Base-by-base conservation (phyloP, 2,113 vertebrate species). In the Oryzias curvinotus region DNA sequence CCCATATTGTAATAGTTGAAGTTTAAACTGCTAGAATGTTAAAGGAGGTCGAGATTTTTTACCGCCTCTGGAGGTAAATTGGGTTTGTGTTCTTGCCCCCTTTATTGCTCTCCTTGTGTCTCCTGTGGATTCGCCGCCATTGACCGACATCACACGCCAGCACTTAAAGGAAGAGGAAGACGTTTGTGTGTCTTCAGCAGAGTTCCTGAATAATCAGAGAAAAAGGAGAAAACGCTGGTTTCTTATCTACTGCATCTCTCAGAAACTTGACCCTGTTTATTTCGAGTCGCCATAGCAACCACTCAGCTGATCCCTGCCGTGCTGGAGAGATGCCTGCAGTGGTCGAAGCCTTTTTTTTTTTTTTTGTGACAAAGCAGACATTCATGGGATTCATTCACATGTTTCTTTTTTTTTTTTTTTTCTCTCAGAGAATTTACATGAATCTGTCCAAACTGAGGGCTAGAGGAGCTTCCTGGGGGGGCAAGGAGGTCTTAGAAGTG, bases 51-150 rank as follows among this genome's bases (percentile, higher is more conserved):
- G 62, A 50, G 42, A 30, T 25, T 23, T 23, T 23, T 23, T 23
- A 23, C 23, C 54, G 57, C 52, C 73, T 65, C 71, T 0, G 48
- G 66, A 80, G 68, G 62, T 71, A 68, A 71, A 68, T 68, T 5
- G 1, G 42, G 74, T 65, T 75, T 68, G 45, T 68, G 62, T 63
- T 80, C 26, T 68, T 62, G 61, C 66, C 68, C 65, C 71, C 66
- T 47, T 52, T 61, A 47, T 67, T 65, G 62, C 30, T 52, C 72
- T 71, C 68, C 68, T 57, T 68, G 17, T 2, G 8, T 62, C 62
- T 71, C 81, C 70, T 50, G 70, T 73, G 75, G 75, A 73, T 45
- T 15, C 23, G n/a, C 58, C 41, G 49, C 66, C 65, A 65, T 55
- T 17, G 49, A 79, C 67, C 67, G 59, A 43, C 49, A 45, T 65